A percentile compares a stretch with the other conserved stretches of the same genome.
Evolutionary conservation across 2,888 invertebrate species (phyloP).

Genomic region (Heliconius ethilla): DNA sequence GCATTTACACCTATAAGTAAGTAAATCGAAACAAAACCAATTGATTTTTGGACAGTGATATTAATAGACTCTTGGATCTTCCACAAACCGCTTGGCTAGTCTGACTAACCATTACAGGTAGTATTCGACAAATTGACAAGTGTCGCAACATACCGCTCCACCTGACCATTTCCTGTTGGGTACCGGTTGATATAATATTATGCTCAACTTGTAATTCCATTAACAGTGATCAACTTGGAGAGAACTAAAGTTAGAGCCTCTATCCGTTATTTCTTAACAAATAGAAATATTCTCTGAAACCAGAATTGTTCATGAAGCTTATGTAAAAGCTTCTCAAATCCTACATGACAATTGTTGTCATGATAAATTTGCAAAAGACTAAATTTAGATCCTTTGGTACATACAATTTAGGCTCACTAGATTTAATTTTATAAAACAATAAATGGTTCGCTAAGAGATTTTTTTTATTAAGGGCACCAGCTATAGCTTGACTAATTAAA

Average conservation of each 20-base stretch:
- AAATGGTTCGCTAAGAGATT: constrained; percentile 35
- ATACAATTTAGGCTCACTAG: constrained; percentile 42
- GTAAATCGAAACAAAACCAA: constrained; percentile 45
- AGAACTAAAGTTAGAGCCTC: too few species aligned
- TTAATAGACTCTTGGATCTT: constrained; percentile 48
- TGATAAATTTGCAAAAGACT: constrained; percentile 44
- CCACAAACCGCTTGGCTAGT: constrained; percentile 44
- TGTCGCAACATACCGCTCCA: too few species aligned
- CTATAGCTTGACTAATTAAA: constrained; percentile 33
- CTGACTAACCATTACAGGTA: constrained; percentile 36
- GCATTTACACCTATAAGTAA: constrained; percentile 41
- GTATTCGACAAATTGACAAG: too few species aligned
- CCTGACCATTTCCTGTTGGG: too few species aligned
- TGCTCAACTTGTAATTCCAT: too few species aligned
- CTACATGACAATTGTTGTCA: constrained; percentile 46
- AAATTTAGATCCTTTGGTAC: constrained; percentile 30
- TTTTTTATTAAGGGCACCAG: constrained; percentile 44
- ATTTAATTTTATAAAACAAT: constrained; percentile 34
- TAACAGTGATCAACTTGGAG: too few species aligned
- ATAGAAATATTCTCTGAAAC: constrained; percentile 22
- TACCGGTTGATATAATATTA: too few species aligned
- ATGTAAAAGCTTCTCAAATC: constrained; percentile 2
- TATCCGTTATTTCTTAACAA: too few species aligned
- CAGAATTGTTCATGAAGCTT: constrained; percentile 16
- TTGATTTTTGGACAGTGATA: constrained; percentile 47